Conservation (phyloP, 1,140 invertebrate genomes). For the Druon quercuslanigerum region DNA sequence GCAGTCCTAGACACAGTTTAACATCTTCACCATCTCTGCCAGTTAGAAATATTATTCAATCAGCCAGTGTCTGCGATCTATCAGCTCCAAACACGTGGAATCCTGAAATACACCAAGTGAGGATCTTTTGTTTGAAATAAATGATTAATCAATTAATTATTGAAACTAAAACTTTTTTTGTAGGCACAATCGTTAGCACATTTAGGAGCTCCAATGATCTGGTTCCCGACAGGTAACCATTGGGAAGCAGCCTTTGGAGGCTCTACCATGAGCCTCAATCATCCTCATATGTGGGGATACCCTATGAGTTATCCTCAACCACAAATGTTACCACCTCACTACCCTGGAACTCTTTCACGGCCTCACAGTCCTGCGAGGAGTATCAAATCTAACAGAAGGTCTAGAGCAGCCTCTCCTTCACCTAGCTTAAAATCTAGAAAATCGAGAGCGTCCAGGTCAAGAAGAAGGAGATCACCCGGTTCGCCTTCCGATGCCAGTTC, state of each 20-base stretch:
- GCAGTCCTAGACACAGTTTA: constrained; percentile 46
- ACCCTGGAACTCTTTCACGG: constrained; percentile 64
- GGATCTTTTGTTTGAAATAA: no score
- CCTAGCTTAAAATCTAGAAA: constrained; percentile 82
- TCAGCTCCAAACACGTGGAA: constrained; percentile 65
- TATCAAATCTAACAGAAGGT: constrained; percentile 70
- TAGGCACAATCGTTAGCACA: constrained; percentile 85
- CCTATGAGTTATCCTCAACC: constrained; percentile 70
- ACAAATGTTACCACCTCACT: constrained; percentile 75
- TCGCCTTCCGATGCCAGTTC: constrained; percentile 73
- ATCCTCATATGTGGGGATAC: constrained; percentile 66
- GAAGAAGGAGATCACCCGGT: constrained; percentile 66
- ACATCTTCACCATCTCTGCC: constrained; percentile 63
- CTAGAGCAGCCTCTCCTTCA: constrained; percentile 81
- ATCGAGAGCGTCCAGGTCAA: constrained; percentile 73
- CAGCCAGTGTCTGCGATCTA: constrained; percentile 70
- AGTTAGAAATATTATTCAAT: constrained; percentile 66
- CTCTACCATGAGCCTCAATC: constrained; percentile 70
- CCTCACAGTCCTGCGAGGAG: constrained; percentile 73
- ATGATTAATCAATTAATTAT: neutral
- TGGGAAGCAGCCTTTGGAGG: constrained; percentile 68
- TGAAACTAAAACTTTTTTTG: constrained; percentile 38
- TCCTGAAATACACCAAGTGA: constrained; percentile 70
- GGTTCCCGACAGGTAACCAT: constrained; percentile 71
- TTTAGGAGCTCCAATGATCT: constrained; percentile 73